phyloP scores from a whole-genome alignment of 2,113 vertebrate genomes.

The Carollia perspicillata region DNA sequence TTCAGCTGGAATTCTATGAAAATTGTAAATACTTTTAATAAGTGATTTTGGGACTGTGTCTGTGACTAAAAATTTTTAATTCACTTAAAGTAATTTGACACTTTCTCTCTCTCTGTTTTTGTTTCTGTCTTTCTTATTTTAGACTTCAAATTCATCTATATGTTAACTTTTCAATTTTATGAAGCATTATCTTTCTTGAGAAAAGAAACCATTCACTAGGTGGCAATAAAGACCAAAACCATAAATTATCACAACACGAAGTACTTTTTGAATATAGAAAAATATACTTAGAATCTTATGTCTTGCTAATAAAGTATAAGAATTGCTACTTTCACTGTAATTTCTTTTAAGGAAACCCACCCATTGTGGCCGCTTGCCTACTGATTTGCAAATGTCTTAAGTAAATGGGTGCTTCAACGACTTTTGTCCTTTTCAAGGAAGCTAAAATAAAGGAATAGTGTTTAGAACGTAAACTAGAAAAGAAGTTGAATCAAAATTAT shows the following conservation, averaged over 20 bases:
- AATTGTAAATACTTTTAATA: neutral
- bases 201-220: constrained; percentile 6
- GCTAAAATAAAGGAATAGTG: neutral
- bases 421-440: neutral
- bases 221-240: constrained; percentile 32
- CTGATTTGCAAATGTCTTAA: neutral
- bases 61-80: neutral
- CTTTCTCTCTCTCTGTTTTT: neutral
- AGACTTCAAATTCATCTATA: neutral
- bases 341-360: neutral
- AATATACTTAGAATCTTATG: constrained; percentile 19
- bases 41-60: neutral
- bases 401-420: neutral
- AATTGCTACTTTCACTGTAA: neutral
- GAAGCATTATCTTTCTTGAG: neutral
- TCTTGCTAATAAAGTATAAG: neutral
- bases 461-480: neutral
- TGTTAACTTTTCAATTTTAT: constrained; percentile 3
- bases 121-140: neutral
- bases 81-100: neutral
- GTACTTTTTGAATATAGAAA: neutral
- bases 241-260: neutral
- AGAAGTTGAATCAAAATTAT: neutral
- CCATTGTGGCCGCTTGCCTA: neutral
- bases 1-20: neutral